Evolutionary conservation across 2,113 vertebrate genomes (phyloP), one percentile per base, ranked within the genome.

Genomic region (Eulacestoma nigropectus): DNA sequence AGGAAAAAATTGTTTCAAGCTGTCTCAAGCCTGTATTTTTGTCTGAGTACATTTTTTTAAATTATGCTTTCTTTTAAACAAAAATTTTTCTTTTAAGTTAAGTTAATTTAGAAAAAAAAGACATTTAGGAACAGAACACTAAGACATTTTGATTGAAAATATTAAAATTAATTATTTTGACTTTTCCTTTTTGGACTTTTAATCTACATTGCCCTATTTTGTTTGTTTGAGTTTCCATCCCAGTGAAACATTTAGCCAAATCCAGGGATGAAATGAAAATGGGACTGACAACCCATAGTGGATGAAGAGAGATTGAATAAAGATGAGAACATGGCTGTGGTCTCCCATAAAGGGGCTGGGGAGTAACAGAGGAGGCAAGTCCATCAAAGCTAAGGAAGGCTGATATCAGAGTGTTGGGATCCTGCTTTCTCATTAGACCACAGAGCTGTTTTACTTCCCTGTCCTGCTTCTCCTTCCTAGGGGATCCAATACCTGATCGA

Each of bases 401-500:
- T 82, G 69, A 20, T 41, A 37, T 16, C 33, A 65, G 35, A 27
- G 11, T 67, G 47, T 32, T 84, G 22, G 17, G 10, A 47, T 84
- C 33, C 18, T 74, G 2, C 20, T 80, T 85, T 64, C 32, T 62
- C 5, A 35, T 30, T 33, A 76, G 44, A 35, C 16, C 25, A 46
- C 26, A 52, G 39, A 64, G 44, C 21, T 59, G 16, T 64, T 76
- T 80, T 35, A 70, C 35, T 59, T 91, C 30, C 27, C 9, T 30
- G 16, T 8, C 7, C 37, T 78, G 3, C 16, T 89, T 81, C 33
- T 96, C 23, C 42, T 95, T 59, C 60, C 19, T 93, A 99, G 99
- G 99, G 99, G 9, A 98, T 99, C 64, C 98, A 97, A 84, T 99
- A 98, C 75, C 97, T 99, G 90, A 98, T 65, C 21, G 98, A 99